Percentiles rank a stretch among this genome's conserved stretches.
Evolutionary conservation across 2,888 invertebrate genomes (phyloP).

Genomic region (Thyatira batis): DNA sequence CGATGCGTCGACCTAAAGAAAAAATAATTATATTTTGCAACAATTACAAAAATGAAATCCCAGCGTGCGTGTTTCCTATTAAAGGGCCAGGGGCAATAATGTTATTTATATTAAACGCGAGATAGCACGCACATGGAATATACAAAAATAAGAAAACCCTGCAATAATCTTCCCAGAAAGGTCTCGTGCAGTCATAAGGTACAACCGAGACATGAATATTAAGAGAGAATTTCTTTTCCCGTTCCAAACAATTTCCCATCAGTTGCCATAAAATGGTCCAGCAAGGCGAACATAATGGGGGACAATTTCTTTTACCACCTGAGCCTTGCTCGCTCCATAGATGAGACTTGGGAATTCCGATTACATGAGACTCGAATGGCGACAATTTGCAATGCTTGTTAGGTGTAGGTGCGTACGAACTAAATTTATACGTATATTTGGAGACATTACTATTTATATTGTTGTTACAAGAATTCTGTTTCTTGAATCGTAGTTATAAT

Average conservation of each 20-base stretch:
- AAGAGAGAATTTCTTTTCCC: constrained; percentile 46
- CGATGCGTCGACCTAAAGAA: too few species aligned
- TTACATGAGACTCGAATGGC: constrained; percentile 29
- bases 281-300: constrained; percentile 65
- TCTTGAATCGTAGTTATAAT: too few species aligned
- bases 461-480: too few species aligned
- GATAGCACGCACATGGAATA: constrained; percentile 40
- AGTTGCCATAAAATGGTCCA: constrained; percentile 68
- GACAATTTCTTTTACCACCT: constrained; percentile 74
- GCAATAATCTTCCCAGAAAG: constrained; percentile 40
- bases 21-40: neutral
- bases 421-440: too few species aligned
- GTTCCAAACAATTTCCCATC: constrained; percentile 67
- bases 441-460: too few species aligned
- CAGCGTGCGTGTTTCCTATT: neutral
- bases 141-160: constrained; percentile 35
- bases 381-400: constrained; percentile 28
- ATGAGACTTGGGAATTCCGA: constrained; percentile 31
- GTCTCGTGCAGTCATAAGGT: constrained; percentile 41
- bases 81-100: neutral
- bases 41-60: neutral
- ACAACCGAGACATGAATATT: constrained; percentile 64
- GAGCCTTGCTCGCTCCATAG: constrained; percentile 42
- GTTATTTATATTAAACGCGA: constrained; percentile 38
- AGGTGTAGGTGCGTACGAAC: neutral